Conservation (phyloP, 2,888 invertebrate species). For the Yponomeuta cagnagella region DNA sequence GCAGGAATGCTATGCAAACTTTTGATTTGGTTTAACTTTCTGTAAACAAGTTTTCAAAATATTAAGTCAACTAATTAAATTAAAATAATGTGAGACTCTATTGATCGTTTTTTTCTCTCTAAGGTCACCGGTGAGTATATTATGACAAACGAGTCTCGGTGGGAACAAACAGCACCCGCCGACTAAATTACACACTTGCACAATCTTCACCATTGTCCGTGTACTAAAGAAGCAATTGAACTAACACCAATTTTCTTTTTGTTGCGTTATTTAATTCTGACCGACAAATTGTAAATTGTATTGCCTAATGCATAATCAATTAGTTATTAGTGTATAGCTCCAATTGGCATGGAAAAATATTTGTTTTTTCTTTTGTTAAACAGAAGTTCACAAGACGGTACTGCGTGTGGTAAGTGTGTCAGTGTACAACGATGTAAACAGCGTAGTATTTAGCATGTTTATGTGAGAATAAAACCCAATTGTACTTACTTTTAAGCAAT, state of each 20-base stretch:
- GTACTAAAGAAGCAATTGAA: constrained; percentile 30
- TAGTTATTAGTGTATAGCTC: constrained; percentile 4
- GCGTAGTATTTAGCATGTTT: constrained; percentile 42
- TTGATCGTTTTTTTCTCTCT: background rate
- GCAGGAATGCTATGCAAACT: background rate
- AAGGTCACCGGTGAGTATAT: background rate
- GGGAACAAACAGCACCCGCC: constrained; percentile 12
- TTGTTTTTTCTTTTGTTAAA: constrained; percentile 9
- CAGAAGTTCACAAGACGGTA: background rate
- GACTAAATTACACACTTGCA: constrained; percentile 28
- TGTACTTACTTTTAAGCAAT: constrained; percentile 32
- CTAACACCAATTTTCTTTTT: constrained; percentile 28
- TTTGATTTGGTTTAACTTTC: background rate
- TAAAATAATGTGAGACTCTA: background rate
- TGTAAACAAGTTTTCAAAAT: background rate
- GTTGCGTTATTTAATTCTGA: constrained; percentile 30
- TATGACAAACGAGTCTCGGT: background rate
- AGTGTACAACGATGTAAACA: constrained; percentile 25
- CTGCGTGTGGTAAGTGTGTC: constrained; percentile 9
- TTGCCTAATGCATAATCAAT: constrained; percentile 11
- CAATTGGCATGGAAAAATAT: background rate
- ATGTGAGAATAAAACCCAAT: constrained; percentile 62
- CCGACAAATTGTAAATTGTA: background rate
- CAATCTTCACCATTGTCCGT: constrained; percentile 26
- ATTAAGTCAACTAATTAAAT: background rate